phyloP scores from a whole-genome alignment of 2,113 vertebrate species.

The Sinocyclocheilus grahami region DNA sequence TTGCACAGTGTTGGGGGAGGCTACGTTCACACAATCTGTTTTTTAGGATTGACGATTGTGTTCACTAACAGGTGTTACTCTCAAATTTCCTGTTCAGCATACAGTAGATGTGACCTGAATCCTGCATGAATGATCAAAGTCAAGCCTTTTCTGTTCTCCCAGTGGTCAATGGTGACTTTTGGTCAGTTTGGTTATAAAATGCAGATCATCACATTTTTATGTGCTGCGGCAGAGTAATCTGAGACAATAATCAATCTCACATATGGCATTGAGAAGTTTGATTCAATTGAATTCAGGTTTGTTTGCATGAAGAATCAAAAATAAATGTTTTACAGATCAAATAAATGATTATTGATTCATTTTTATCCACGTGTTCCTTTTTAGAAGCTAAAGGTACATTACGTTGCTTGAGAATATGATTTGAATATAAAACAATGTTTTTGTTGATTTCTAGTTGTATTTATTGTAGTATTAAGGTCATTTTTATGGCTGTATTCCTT shows the following conservation, averaged over 20 bases:
- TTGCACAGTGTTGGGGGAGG: not conserved
- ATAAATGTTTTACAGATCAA: not conserved
- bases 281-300: not conserved
- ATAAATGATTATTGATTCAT: not conserved
- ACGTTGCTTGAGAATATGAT: not conserved
- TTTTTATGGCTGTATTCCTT: not conserved
- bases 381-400: not conserved
- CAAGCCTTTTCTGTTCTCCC: no score
- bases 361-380: not conserved
- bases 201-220: not conserved
- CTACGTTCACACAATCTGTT: not conserved
- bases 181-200: constrained; percentile 7
- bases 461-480: not conserved
- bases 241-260: not conserved
- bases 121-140: not conserved
- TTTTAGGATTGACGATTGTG: not conserved
- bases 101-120: not conserved
- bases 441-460: not conserved
- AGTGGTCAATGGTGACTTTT: no score
- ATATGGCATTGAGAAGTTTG: no score
- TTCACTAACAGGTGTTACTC: not conserved
- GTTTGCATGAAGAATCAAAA: not conserved
- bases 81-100: not conserved
- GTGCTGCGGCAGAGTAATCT: not conserved
- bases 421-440: not conserved